phyloP scores from a whole-genome alignment of 2,797 vertebrate species.

The Botia almorhae region DNA sequence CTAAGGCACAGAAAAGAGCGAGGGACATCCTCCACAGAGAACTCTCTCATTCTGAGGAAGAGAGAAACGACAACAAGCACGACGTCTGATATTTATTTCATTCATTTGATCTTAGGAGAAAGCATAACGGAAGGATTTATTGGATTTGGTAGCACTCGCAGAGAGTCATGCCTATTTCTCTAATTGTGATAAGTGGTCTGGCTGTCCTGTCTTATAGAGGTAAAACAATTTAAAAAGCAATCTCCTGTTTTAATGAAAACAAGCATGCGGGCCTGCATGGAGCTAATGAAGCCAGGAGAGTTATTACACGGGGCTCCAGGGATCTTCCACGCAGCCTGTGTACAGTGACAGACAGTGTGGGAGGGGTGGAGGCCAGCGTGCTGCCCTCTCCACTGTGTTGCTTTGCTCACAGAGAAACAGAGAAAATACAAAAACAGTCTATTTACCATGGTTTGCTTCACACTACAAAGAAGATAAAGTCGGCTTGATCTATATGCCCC shows the following conservation, averaged over 20 bases:
- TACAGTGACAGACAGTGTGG: constrained; percentile 2
- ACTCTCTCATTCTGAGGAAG: constrained; percentile 38
- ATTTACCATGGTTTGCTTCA: not conserved
- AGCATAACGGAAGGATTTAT: constrained; percentile 75
- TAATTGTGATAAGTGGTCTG: constrained; percentile 62
- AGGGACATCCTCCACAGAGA: constrained; percentile 44
- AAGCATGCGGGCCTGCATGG: constrained; percentile 46
- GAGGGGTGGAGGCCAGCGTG: constrained; percentile 1
- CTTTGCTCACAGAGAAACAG: too few species aligned
- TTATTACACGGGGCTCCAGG: constrained; percentile 49
- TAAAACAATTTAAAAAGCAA: constrained; percentile 65
- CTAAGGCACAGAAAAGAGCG: constrained; percentile 4
- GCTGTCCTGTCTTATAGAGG: constrained; percentile 52
- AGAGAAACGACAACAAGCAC: constrained; percentile 58
- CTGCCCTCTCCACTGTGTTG: not conserved
- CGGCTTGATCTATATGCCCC: not conserved
- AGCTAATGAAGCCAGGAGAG: constrained; percentile 56
- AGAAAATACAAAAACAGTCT: too few species aligned
- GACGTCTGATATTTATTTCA: constrained; percentile 70
- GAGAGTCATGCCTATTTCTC: constrained; percentile 36
- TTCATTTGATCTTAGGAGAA: constrained; percentile 71
- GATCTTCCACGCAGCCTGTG: constrained; percentile 29
- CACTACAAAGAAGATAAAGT: not conserved
- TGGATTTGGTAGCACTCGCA: constrained; percentile 65
- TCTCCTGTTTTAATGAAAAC: constrained; percentile 65